Conservation (phyloP, 2,113 vertebrate genomes). For the Oceanites oceanicus region DNA sequence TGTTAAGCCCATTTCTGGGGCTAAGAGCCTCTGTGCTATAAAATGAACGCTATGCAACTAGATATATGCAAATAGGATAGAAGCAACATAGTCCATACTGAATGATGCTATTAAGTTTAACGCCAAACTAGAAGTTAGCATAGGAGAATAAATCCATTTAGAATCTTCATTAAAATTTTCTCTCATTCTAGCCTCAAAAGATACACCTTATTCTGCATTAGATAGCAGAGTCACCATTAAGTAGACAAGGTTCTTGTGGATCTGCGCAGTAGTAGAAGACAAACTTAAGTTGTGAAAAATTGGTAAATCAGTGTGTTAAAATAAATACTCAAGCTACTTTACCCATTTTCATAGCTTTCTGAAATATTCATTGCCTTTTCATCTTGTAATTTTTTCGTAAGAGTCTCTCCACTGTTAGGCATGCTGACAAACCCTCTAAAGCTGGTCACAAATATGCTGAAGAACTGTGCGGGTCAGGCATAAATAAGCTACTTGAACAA, state of each 20-base stretch:
- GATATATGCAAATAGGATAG: background rate
- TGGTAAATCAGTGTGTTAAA: background rate
- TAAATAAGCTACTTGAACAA: background rate
- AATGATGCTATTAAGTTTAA: background rate
- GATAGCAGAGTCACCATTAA: background rate
- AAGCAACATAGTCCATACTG: background rate
- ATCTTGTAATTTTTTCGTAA: background rate
- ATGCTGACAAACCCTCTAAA: constrained; percentile 28
- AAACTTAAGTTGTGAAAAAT: background rate
- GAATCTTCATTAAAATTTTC: background rate
- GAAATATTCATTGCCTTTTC: background rate
- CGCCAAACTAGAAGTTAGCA: background rate
- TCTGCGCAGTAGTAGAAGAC: background rate
- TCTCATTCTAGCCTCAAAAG: background rate
- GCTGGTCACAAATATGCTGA: background rate
- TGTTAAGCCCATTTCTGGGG: background rate
- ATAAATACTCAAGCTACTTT: constrained; percentile 17
- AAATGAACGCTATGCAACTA: background rate
- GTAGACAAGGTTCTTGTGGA: background rate
- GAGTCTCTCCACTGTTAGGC: constrained; percentile 23
- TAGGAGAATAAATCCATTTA: background rate
- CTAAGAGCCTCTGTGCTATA: background rate
- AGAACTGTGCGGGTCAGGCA: background rate
- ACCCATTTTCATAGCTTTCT: constrained; percentile 46
- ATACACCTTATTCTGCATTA: background rate